Base-by-base conservation (phyloP, 2,888 invertebrate genomes). In the Ochlodes sylvanus region DNA sequence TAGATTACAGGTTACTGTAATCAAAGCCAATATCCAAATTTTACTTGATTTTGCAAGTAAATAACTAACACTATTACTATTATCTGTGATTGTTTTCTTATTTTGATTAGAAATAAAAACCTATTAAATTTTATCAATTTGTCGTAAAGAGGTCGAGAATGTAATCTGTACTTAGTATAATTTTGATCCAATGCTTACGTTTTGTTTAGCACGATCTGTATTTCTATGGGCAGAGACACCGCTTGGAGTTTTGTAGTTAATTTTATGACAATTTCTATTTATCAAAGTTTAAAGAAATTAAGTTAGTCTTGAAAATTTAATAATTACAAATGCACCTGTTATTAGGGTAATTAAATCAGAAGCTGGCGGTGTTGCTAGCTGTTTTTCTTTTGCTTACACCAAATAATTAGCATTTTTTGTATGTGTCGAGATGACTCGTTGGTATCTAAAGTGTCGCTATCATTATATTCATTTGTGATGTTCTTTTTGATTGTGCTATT, bases 151-250 rank as follows among this genome's bases (percentile, higher is more conserved):
- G 85, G 81, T 86, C 79, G 84, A 82, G 82, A 83, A 77, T 80
- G 65, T 77, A 75, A 75, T 73, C 79, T 83, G 88, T 88, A 88
- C 87, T 90, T 90, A 89, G 88, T 82, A 73, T 85, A 85, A 86
- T 82, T 52, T 52, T 79, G 78, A 76, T 80, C 76, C 73, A 80
- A 73, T 73, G 78, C 79, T 83, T 83, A 75, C 52, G 21, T 74
- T 77, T 83, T 79, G 80, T 79, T 85, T 85, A 86, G 84, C 82
- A 83, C 89, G 88, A 86, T 85, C 77, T 75, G 82, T 79, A 73
- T 76, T 77, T 79, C 76, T 71, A 78, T 78, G 76, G 61, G 70
- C 50, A 42, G 34, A 68, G 57, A 65, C 68, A 67, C 52, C 58
- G 69, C 70, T 58, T 32, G 57, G 65, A 57, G 47, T 58, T 27